Evolutionary conservation across 1,140 invertebrate genomes (phyloP).

Genomic region (Cydia pomonella): DNA sequence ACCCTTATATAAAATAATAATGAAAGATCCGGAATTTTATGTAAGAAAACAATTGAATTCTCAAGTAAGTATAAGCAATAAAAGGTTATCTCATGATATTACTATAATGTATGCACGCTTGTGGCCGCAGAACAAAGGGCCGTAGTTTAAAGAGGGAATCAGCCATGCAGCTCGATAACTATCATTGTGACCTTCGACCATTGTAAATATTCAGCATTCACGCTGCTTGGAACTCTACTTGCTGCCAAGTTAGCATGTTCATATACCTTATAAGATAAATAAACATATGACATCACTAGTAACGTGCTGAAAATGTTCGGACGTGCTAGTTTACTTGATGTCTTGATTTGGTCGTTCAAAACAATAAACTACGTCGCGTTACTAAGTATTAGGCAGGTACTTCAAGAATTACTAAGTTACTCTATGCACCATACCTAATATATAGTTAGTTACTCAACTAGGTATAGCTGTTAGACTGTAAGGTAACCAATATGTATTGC

Average conservation of each 20-base stretch:
- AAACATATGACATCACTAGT: background rate
- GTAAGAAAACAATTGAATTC: background rate
- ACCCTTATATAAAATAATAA: too few species aligned
- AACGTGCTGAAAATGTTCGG: slow-evolving; percentile 16
- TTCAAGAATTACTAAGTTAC: too few species aligned
- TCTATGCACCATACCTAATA: too few species aligned
- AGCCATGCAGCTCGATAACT: slow-evolving; percentile 21
- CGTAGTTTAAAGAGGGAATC: slow-evolving; percentile 13
- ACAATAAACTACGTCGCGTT: background rate
- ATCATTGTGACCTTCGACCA: slow-evolving; percentile 21
- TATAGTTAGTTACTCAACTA: too few species aligned
- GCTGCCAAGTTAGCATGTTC: background rate
- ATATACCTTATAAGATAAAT: slow-evolving; percentile 21
- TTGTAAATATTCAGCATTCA: slow-evolving; percentile 16
- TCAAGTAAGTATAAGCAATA: slow-evolving; percentile 15
- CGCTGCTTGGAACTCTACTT: slow-evolving; percentile 4
- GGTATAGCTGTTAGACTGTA: too few species aligned
- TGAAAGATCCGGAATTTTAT: background rate
- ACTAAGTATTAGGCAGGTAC: too few species aligned
- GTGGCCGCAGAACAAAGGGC: slow-evolving; percentile 18
- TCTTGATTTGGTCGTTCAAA: background rate
- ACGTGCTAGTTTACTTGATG: background rate
- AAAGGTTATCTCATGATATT: slow-evolving; percentile 10
- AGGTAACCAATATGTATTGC: too few species aligned
- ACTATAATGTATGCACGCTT: slow-evolving; percentile 6